Base-by-base conservation (phyloP, 2,888 invertebrate species). In the Eupithecia abbreviata region DNA sequence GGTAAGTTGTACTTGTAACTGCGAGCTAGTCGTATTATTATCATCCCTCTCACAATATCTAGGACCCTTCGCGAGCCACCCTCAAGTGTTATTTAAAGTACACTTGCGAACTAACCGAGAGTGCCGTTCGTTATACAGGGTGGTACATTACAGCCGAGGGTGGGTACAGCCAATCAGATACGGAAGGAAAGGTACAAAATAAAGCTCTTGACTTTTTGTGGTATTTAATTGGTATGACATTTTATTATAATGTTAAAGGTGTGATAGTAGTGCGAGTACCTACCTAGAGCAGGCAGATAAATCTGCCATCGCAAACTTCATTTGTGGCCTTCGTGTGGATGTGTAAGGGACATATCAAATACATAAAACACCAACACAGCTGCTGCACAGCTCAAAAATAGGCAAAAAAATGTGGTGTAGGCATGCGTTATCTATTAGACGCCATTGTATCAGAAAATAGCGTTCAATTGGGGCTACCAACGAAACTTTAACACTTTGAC, bases 41-140 rank as follows among this genome's bases (percentile, higher is more conserved):
- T 69, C 69, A 47, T 47, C 30, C 69, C 68, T 47, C 45, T 49
- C 62, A 18, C 42, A 68, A 47, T 69, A 69, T 69, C 69, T 69
- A 69, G 69, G 12, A 66, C 74, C 74, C 77, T 67, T 82, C 82
- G 80, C 83, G 81, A 81, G 47, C 41, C 83, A 82, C 83, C 82
- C 78, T 79, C 83, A 81, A 82, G 82, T 81, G 83, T 84, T 83
- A 78, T 85, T 80, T 82, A 75, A 77, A 82, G 82, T 76, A 75
- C 74, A 74, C 81, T 82, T 76, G 73, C 73, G 77, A 78, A 74
- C 76, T 79, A 78, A 77, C 80, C 75, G 79, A 81, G 81, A 75
- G 80, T 74, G 71, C 80, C 78, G 75, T 77, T 79, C 78, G 75
- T 77, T 79, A 79, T 79, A 71, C 72, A 55, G 74, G 65, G 74